These are phyloP conservation scores for Aphelinus certus DNA, from an alignment of 1,140 invertebrate genomes.

Conservation along the genomic window DNA sequence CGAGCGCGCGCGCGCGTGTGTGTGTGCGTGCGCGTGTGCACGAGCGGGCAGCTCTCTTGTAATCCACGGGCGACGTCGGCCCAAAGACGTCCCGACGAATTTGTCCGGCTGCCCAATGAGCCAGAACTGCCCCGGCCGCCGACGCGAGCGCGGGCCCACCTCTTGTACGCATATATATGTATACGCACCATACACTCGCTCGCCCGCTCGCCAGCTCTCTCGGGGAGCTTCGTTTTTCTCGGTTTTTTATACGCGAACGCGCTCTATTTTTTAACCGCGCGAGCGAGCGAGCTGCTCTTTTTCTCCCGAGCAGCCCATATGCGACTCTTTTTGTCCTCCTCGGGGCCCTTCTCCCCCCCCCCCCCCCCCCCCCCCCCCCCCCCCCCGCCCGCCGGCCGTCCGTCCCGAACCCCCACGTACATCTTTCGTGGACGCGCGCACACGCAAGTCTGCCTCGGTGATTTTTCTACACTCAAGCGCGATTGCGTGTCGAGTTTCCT, in stretches of 20 bases:
- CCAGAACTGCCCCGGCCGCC: conserved; percentile 44
- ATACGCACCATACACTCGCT: not conserved
- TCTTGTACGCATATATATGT: not conserved
- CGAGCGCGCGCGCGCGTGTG: not conserved
- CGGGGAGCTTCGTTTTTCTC: no score
- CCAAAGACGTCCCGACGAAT: conserved; percentile 52
- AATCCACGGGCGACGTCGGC: conserved; percentile 51
- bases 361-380: no score
- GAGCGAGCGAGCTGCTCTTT: conserved; percentile 14
- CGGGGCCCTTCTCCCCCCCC: no score
- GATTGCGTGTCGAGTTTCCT: no score
- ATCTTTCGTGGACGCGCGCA: no score
- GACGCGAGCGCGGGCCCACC: not conserved
- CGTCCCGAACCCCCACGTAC: no score
- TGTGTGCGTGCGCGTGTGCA: not conserved
- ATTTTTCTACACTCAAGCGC: no score
- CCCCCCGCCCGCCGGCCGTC: no score
- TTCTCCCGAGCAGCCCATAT: not conserved
- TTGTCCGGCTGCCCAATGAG: conserved; percentile 57
- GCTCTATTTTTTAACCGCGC: not conserved
- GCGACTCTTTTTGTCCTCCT: no score
- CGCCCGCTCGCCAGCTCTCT: not conserved
- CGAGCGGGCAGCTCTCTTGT: conserved; percentile 39
- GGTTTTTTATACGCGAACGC: not conserved
- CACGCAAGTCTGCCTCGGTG: no score